Base-by-base conservation (phyloP, 2,888 invertebrate species). In the Panzeria rudis region DNA sequence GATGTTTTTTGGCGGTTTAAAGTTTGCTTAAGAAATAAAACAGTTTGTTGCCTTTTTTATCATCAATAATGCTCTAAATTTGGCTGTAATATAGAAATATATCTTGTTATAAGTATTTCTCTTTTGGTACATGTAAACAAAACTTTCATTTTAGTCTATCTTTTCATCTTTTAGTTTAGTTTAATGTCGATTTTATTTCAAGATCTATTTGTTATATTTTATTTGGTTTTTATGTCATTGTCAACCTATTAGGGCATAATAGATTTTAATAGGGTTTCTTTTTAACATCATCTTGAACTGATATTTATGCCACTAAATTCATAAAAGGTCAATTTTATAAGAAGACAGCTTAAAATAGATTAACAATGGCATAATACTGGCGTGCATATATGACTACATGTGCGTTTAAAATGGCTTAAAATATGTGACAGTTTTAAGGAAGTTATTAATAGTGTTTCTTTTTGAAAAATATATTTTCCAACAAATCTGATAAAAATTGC, bases 161-260 rank as follows among this genome's bases (percentile, higher is more conserved):
- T 61, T 35, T 35, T 11, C 47, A 73, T 75, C 71, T 76, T 15
- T 56, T 66, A 38, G 71, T 50, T 59, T 68, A 47, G 38, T 81
- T 72, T 72, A 61, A 35, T 72, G 80, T 80, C 71, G 72, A 81
- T 84, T 79, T 84, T 29, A 75, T 84, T 79, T 72, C 25, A 44
- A 77, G 76, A 72, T 81, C 76, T 52, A 77, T 80, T 76, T 83
- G n/a, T n/a, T n/a, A 47, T 13, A 20, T 15, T n/a, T 47, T 52
- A 3, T 69, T 20, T 75, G n/a, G 32, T 2, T n/a, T 1, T 38
- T 54, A 7, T 38, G 35, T 69, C 32, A 77, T 41, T 84, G 84
- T 84, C 81, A 84, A 29, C 81, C 68, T 73, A 81, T 81, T 77
- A 80, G 84, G 84, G 66, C 81, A 84, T 81, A 77, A 81, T 84